Percentiles rank a stretch among this genome's conserved stretches.
Evolutionary conservation across 2,888 invertebrate species (phyloP).

Genomic region (Zygothrica quintamaculata): DNA sequence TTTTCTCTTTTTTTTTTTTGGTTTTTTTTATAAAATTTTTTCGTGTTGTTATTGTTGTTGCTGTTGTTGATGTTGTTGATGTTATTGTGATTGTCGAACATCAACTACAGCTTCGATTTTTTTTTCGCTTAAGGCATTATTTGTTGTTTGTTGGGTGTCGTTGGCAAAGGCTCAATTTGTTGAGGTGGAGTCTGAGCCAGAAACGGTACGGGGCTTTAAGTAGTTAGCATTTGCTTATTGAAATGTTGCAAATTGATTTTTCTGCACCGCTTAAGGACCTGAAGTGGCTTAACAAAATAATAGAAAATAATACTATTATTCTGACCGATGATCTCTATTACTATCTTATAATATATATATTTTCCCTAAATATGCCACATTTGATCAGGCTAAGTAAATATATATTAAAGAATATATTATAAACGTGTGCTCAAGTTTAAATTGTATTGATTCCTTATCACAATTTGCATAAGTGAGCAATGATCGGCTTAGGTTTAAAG

Average conservation of each 20-base stretch:
- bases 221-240: constrained; percentile 69
- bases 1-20: too few relatives aligned
- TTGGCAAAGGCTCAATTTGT: constrained; percentile 58
- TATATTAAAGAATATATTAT: too few relatives aligned
- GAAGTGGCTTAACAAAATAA: constrained; percentile 17
- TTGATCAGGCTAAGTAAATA: too few relatives aligned
- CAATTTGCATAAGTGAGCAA: too few relatives aligned
- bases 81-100: constrained; percentile 29
- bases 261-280: constrained; percentile 27
- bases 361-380: too few relatives aligned
- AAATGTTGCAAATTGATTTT: constrained; percentile 68
- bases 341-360: too few relatives aligned
- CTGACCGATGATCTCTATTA: too few relatives aligned
- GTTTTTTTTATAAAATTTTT: too few relatives aligned
- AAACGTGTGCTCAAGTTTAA: too few relatives aligned
- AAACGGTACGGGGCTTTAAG: constrained; percentile 25
- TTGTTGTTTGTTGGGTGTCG: constrained; percentile 72
- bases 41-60: constrained; percentile 14
- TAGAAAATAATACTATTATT: constrained; percentile 9
- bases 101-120: constrained; percentile 17
- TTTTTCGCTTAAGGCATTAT: constrained; percentile 51
- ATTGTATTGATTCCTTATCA: too few relatives aligned
- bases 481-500: too few relatives aligned
- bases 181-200: constrained; percentile 16
- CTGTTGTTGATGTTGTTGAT: constrained; percentile 13